Base-by-base conservation (phyloP, 2,888 invertebrate species). In the Brenthis hecate region DNA sequence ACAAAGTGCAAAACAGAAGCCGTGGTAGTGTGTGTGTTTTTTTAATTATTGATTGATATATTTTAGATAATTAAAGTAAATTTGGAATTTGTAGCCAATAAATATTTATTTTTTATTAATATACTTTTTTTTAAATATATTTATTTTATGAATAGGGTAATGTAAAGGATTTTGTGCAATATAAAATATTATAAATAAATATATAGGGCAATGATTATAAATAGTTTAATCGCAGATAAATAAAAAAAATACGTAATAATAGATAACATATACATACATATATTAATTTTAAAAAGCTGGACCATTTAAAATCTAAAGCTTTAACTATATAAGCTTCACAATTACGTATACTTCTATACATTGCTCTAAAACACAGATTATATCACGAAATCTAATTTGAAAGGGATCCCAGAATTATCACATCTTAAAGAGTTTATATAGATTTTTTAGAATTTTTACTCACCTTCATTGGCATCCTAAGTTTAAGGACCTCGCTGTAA, bases 391-490 rank as follows among this genome's bases (percentile, higher is more conserved):
- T 53, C 62, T 62, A 53, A 67, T 19, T 19, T 14, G 36, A 65
- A 58, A 47, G 16, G n/a, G 50, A 32, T 50, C 58, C 50, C 47
- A 60, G 53, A 50, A 60, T 57, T 16, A 65, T n/a, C 43, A 65
- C 50, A 54, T 65, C 50, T 43, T 43, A 11, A 19, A 43, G 36
- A 43, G 36, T 48, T 53, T 32, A 14, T 2, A 54, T n/a, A 16
- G 36, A 51, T 23, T 28, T 32, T 53, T 11, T 6, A n/a, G 23
- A n/a, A 43, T 11, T 32, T 2, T 50, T 56, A 57, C 69, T 57
- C 81, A 92, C 96, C 94, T 96, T 97, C 97, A 99, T 98, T 3
- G 98, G 98, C 96, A 98, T 96, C 82, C 98, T 94, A 32, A 98
- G 93, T 85, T 98, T 98, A 77, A 98, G 94, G 79, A 98, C 97